Base-by-base conservation (phyloP, 2,888 invertebrate species). In the Erpobdella octoculata region DNA sequence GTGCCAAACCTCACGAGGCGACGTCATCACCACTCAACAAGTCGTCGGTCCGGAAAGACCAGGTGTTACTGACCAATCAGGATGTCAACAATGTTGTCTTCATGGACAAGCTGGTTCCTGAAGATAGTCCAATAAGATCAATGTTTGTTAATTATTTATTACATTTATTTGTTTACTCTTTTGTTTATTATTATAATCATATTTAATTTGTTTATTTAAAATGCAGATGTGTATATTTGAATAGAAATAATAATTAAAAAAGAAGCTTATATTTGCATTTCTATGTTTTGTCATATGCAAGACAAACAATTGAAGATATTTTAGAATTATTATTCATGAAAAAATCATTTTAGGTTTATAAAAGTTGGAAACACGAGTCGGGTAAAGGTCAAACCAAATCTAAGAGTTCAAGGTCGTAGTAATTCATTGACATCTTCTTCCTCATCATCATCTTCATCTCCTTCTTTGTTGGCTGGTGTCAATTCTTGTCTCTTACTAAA, bases 101-200 rank as follows among this genome's bases (percentile, higher is more conserved):
- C 41, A 59, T 53, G 18, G 41, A 67, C 25, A 71, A 66, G 53
- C 25, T 59, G 28, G 69, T 72, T 33, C 72, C 72, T 31, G 28
- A 41, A 9, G 48, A 72, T n/a, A 72, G 72, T 62, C 83, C 83
- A 31, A 81, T 83, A 78, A 81, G 83, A 78, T 81, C 83, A 73
- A 83, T 84, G 83, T 83, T 78, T 78, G 79, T 71, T n/a, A 1
- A 36, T 38, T 18, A 9, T 33, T 28, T 41, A 18, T 68, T 41
- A 31, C 15, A 6, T 3, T 1, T 8, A 67, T 35, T 46, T n/a
- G 25, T 28, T 21, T 12, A 12, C 36, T 3, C 33, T 64, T 1
- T 65, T 41, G 9, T 41, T 41, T 12, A 41, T 41, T 41, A 41
- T 41, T 12, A 41, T 41, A 41, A 41, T 12, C 18, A 41, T 41